Evolutionary conservation across 2,113 vertebrate genomes (phyloP).

Genomic region (Chitala chitala): DNA sequence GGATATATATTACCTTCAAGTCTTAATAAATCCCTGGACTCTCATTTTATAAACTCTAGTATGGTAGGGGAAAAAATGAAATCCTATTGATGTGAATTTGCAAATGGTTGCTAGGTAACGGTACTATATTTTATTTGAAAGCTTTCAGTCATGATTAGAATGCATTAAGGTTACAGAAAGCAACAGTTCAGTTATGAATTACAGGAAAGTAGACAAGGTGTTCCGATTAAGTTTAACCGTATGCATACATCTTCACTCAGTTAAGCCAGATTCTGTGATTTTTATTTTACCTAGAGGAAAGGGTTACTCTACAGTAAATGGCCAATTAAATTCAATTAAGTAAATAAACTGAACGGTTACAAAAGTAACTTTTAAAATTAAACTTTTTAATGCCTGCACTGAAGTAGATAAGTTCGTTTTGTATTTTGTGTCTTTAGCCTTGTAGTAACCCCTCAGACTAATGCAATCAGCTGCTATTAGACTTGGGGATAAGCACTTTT

Average conservation of each 20-base stretch:
- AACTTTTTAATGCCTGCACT: neutral
- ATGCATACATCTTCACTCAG: neutral
- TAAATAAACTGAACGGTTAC: neutral
- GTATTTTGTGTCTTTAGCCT: neutral
- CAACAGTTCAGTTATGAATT: neutral
- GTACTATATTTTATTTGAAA: constrained; percentile 12
- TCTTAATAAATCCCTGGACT: constrained; percentile 1
- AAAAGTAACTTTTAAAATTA: neutral
- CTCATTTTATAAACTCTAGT: constrained; percentile 15
- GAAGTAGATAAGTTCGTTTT: neutral
- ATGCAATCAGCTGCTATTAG: neutral
- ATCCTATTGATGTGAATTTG: constrained; percentile 13
- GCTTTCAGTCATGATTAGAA: constrained; percentile 13
- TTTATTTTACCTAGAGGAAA: neutral
- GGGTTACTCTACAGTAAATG: neutral
- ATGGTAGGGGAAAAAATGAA: neutral
- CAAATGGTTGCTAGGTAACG: constrained; percentile 20
- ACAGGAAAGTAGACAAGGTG: neutral
- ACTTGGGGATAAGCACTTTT: neutral
- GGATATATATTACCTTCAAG: neutral
- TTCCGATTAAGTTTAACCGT: neutral
- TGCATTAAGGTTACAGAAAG: constrained; percentile 12
- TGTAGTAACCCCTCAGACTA: neutral
- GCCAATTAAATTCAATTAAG: neutral
- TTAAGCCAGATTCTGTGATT: neutral